Conservation (phyloP, 2,888 invertebrate genomes). For the Cerastis rubricosa region DNA sequence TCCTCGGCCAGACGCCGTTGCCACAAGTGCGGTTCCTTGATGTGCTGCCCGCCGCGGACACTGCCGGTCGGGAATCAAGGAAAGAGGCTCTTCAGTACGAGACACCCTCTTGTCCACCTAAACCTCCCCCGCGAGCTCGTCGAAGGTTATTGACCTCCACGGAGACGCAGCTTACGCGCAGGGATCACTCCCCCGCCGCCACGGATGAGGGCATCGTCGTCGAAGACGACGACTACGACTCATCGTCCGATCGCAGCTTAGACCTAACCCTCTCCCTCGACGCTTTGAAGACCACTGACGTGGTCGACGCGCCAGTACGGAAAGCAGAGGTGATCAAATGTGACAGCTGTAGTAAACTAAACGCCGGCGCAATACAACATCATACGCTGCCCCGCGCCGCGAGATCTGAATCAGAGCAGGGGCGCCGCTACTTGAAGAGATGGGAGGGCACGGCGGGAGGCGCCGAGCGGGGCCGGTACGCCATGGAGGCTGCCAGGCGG, state of each 20-base stretch:
- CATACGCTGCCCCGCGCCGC: slow-evolving; percentile 87
- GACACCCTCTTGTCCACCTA: slow-evolving; percentile 82
- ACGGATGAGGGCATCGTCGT: slow-evolving; percentile 90
- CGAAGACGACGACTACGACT: slow-evolving; percentile 90
- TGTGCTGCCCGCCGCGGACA: slow-evolving; percentile 92
- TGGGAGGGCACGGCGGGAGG: slow-evolving; percentile 87
- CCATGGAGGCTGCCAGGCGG: slow-evolving; percentile 85
- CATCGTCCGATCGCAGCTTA: slow-evolving; percentile 91
- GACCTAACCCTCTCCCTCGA: slow-evolving; percentile 88
- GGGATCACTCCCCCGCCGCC: slow-evolving; percentile 88
- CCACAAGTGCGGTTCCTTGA: slow-evolving; percentile 94
- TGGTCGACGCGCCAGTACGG: slow-evolving; percentile 84
- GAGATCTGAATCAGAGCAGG: slow-evolving; percentile 84
- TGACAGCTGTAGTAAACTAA: slow-evolving; percentile 87
- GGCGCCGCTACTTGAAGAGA: slow-evolving; percentile 86
- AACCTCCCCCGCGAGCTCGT: slow-evolving; percentile 87
- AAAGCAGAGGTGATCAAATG: slow-evolving; percentile 87
- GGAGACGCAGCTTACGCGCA: slow-evolving; percentile 83
- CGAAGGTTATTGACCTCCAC: slow-evolving; percentile 84
- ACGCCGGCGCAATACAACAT: slow-evolving; percentile 78
- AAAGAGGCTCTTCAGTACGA: slow-evolving; percentile 81
- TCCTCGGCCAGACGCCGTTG: slow-evolving; percentile 94
- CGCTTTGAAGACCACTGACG: slow-evolving; percentile 86
- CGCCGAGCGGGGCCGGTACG: slow-evolving; percentile 83
- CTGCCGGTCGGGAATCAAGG: slow-evolving; percentile 84